These are phyloP conservation scores for Microdon myrmicae DNA, from an alignment of 2,888 invertebrate species.

Conservation along the genomic window DNA sequence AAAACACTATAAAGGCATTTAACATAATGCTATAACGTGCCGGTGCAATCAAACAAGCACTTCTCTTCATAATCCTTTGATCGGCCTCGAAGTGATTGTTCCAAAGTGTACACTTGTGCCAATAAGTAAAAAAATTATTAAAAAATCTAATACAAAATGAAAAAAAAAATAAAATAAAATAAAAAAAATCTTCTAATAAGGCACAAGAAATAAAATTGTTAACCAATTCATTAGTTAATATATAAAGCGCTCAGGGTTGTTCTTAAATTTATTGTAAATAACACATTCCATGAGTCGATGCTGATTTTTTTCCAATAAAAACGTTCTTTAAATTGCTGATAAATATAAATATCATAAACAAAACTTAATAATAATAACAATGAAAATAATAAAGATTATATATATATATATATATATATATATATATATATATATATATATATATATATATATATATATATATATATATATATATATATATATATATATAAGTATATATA, in stretches of 20 bases:
- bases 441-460: background rate
- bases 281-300: background rate
- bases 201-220: no score
- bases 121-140: background rate
- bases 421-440: slow-evolving; percentile 8
- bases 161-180: no score
- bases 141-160: no score
- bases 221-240: no score
- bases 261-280: background rate
- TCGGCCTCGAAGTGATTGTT: no score
- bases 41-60: no score
- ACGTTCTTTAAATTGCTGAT: slow-evolving; percentile 16
- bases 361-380: slow-evolving; percentile 9
- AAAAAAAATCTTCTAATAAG: no score
- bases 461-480: slow-evolving; percentile 2
- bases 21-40: no score
- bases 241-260: no score
- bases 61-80: no score
- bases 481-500: slow-evolving; percentile 1
- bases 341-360: slow-evolving; percentile 3
- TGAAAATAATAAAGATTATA: slow-evolving; percentile 2
- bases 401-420: slow-evolving; percentile 10
- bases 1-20: no score
- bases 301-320: slow-evolving; percentile 26
- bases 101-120: background rate